phyloP scores from a whole-genome alignment of 53 echinoderm and acorn worm species.

The Paelopatides confundens region DNA sequence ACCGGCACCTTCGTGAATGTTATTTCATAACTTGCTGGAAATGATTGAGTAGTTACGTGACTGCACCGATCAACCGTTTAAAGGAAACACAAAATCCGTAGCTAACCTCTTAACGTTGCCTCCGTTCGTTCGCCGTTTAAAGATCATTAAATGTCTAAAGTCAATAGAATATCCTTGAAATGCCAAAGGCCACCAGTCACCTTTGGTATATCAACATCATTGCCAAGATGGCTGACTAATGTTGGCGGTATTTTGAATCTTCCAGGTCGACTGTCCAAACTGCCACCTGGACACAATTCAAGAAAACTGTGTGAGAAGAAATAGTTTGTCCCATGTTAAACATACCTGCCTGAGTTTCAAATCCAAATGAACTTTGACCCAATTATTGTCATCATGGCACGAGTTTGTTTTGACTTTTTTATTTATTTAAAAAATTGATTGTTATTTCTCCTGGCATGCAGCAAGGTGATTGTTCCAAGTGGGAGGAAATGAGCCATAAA shows the following conservation, averaged over 20 bases:
- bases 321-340: slow-evolving; percentile 47
- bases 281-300: slow-evolving; percentile 46
- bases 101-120: no score
- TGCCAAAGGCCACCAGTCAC: no score
- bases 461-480: slow-evolving; percentile 46
- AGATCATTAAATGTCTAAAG: no score
- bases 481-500: slow-evolving; percentile 44
- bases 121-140: no score
- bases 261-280: slow-evolving; percentile 35
- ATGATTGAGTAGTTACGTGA: no score
- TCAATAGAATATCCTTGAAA: no score
- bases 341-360: slow-evolving; percentile 34
- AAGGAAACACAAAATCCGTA: no score
- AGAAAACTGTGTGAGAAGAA: slow-evolving; percentile 35
- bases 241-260: slow-evolving; percentile 25
- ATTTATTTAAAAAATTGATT: neutral
- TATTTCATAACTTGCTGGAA: no score
- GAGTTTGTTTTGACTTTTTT: neutral
- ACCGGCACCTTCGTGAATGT: no score
- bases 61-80: no score
- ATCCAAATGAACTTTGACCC: slow-evolving; percentile 26
- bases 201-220: no score
- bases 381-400: slow-evolving; percentile 27
- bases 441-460: slow-evolving; percentile 52
- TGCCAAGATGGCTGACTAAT: neutral